Conservation (phyloP, 1,140 invertebrate species). For the Spodoptera litura region DNA sequence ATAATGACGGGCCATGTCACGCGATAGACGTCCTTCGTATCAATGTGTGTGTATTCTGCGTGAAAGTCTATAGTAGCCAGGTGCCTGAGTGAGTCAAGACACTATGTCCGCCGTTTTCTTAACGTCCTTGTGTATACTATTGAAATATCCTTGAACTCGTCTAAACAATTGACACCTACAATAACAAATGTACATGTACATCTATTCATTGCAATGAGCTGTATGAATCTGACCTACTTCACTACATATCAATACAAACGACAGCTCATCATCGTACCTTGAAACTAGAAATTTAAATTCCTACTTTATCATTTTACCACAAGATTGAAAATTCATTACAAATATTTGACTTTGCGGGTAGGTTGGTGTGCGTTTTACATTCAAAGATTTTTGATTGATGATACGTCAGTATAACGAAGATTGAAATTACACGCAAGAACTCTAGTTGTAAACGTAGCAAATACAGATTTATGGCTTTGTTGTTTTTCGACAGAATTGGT, state of each 20-base stretch:
- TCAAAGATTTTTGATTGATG: not conserved
- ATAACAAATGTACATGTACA: not conserved
- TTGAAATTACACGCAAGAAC: not conserved
- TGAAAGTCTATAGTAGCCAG: too few relatives aligned
- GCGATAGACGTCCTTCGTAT: too few relatives aligned
- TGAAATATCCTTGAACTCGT: not conserved
- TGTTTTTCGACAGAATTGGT: constrained; percentile 11
- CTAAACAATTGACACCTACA: not conserved
- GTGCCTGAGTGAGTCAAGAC: too few relatives aligned
- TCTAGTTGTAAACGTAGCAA: constrained; percentile 9
- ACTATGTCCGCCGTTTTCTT: too few relatives aligned
- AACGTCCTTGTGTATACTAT: too few relatives aligned
- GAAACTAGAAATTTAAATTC: not conserved
- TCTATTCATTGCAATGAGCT: constrained; percentile 32
- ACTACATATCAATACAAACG: not conserved
- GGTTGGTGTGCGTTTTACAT: too few relatives aligned
- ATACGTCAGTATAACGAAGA: not conserved
- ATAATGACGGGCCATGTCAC: too few relatives aligned
- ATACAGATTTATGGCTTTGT: constrained; percentile 33
- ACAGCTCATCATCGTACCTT: not conserved
- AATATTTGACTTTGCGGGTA: too few relatives aligned
- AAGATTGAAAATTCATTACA: too few relatives aligned
- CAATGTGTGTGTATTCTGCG: too few relatives aligned
- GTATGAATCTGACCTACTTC: constrained; percentile 48
- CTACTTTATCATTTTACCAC: too few relatives aligned